Evolutionary conservation across 2,888 invertebrate species (phyloP).

Genomic region (Thereva unica): DNA sequence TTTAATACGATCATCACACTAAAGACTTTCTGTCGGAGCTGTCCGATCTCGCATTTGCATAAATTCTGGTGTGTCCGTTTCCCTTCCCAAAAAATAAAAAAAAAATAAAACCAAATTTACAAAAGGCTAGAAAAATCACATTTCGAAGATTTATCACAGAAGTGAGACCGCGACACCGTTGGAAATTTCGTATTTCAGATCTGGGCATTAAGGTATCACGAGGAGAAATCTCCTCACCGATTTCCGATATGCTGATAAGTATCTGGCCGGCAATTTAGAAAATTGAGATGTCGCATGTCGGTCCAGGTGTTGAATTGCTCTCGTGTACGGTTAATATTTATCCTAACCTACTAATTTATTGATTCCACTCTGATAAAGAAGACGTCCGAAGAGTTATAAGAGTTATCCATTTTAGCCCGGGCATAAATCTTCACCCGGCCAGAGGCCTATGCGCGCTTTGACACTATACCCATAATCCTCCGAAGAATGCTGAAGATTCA

Average conservation of each 20-base stretch:
- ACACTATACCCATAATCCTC: conserved; percentile 12
- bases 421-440: conserved; percentile 13
- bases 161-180: conserved; percentile 7
- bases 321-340: neutral
- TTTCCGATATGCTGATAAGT: conserved; percentile 9
- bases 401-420: neutral
- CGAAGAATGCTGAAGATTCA: conserved; percentile 27
- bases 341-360: conserved; percentile 20
- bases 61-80: conserved; percentile 18
- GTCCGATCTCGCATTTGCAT: conserved; percentile 16
- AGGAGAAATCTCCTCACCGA: neutral
- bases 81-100: neutral
- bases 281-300: conserved; percentile 31
- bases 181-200: neutral
- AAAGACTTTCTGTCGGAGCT: conserved; percentile 4
- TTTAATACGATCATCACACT: conserved; percentile 13
- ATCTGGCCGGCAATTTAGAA: neutral
- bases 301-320: conserved; percentile 4
- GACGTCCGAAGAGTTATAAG: conserved; percentile 6
- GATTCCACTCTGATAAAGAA: conserved; percentile 14
- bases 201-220: too few species aligned
- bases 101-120: too few species aligned
- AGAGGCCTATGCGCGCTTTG: neutral
- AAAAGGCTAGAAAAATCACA: conserved; percentile 1
- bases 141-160: conserved; percentile 23